Conservation (phyloP, 2,797 vertebrate species). For the Siniperca obscura region DNA sequence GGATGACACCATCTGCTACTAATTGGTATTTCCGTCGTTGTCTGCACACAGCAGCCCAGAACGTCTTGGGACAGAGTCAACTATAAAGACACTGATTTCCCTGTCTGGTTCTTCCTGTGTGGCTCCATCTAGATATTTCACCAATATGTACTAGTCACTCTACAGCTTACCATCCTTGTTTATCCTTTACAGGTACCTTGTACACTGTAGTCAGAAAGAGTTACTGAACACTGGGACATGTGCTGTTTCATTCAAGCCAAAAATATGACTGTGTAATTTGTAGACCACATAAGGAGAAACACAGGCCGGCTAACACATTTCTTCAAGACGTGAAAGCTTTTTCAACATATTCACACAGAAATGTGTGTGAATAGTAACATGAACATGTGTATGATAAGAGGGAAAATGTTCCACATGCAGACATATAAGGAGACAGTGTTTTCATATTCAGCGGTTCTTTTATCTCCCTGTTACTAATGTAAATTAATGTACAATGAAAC, state of each 20-base stretch:
- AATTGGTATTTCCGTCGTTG: constrained; percentile 76
- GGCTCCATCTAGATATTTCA: constrained; percentile 53
- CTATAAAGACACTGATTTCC: constrained; percentile 54
- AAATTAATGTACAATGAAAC: not conserved
- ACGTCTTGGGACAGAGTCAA: constrained; percentile 52
- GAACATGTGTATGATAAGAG: not conserved
- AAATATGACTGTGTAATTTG: constrained; percentile 32
- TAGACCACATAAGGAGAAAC: constrained; percentile 28
- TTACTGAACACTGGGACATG: constrained; percentile 5
- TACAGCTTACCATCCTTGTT: constrained; percentile 1
- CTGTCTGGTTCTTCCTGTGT: constrained; percentile 47
- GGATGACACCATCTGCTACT: constrained; percentile 80
- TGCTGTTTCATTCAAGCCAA: constrained; percentile 32
- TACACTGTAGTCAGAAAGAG: constrained; percentile 1
- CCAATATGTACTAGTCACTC: constrained; percentile 21
- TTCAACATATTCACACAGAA: constrained; percentile 13
- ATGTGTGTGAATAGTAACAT: not conserved
- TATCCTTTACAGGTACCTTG: constrained; percentile 16
- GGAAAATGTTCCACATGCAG: constrained; percentile 3
- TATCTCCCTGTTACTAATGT: not conserved
- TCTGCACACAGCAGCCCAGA: constrained; percentile 66
- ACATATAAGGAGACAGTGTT: not conserved
- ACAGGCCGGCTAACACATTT: constrained; percentile 6
- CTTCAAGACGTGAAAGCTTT: not conserved
- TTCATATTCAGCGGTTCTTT: not conserved